Evolutionary conservation across 2,888 invertebrate species (phyloP), one percentile per base, ranked within the genome.

Genomic region (Synergus japonicus): DNA sequence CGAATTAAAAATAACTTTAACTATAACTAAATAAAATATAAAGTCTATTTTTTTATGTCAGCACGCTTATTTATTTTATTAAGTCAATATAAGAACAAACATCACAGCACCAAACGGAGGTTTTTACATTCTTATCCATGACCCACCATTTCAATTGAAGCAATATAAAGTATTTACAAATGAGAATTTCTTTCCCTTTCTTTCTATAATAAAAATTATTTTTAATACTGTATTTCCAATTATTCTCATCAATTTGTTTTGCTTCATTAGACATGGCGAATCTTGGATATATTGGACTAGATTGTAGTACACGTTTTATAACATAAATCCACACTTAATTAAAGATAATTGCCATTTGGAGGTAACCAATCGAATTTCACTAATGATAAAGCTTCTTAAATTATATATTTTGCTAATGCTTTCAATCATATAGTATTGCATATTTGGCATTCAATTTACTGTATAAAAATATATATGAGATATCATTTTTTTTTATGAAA

Each of bases 331-430:
- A 54, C n/a, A 49, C 54, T n/a, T 49, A 54, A 73, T 73, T 46
- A 9, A 54, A 49, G 37, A 73, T 37, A 73, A 73, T 49, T 29
- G 29, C 29, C 12, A 54, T 49, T n/a, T 37, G 73, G 54, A 73
- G 73, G 73, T 73, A 54, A 73, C 73, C 73, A 73, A 73, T 73
- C 73, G 73, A 73, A 10, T 73, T 73, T 69, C 49, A n/a, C 15
- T 67, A 67, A n/a, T 66, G 8, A 66, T 58, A 58, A 44, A 44
- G 10, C 10, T 10, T 10, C 44, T 10, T 44, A 44, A 44, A 44
- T 44, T 44, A 44, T 10, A 44, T 9, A n/a, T 65, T n/a, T 41
- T 15, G 7, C 65, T 44, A 44, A 44, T 2, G 3, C 10, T 10
- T 44, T 44, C 44, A 44, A 44, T 44, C 10, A 10, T 10, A 44